phyloP scores from a whole-genome alignment of 1,140 invertebrate genomes.

The Brachionus angularis region DNA sequence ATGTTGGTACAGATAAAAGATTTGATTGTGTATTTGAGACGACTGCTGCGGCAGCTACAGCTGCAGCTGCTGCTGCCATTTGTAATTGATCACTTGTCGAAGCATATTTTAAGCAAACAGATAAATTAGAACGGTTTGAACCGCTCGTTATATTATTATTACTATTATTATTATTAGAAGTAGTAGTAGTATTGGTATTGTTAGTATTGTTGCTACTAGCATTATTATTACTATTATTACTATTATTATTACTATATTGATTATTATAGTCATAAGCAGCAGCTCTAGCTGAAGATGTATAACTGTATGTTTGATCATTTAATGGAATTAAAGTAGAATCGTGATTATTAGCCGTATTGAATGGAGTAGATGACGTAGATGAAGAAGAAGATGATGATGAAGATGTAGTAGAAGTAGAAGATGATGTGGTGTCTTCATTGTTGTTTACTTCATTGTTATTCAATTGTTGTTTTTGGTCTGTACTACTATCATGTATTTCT shows the following conservation, averaged over 20 bases:
- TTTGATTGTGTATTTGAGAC: neutral
- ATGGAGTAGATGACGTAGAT: neutral
- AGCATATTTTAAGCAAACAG: slow-evolving; percentile 27
- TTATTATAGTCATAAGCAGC: no score
- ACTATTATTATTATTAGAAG: no score
- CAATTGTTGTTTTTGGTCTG: no score
- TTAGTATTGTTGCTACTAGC: no score
- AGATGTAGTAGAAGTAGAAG: slow-evolving; percentile 1
- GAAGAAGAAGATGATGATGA: neutral
- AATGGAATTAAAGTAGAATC: slow-evolving; percentile 1
- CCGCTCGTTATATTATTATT: no score
- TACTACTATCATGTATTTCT: no score
- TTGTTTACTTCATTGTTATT: neutral
- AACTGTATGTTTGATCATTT: neutral
- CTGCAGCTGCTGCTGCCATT: slow-evolving; percentile 18
- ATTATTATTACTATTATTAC: no score
- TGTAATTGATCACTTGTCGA: slow-evolving; percentile 15
- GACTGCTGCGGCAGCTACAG: slow-evolving; percentile 18
- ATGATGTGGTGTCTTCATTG: slow-evolving; percentile 5
- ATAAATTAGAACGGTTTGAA: neutral
- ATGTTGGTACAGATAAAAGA: neutral
- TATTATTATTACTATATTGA: no score
- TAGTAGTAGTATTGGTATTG: no score
- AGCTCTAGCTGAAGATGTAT: no score
- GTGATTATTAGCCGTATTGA: neutral